Base-by-base conservation (phyloP, 2,888 invertebrate genomes). In the Charanyca ferruginea region DNA sequence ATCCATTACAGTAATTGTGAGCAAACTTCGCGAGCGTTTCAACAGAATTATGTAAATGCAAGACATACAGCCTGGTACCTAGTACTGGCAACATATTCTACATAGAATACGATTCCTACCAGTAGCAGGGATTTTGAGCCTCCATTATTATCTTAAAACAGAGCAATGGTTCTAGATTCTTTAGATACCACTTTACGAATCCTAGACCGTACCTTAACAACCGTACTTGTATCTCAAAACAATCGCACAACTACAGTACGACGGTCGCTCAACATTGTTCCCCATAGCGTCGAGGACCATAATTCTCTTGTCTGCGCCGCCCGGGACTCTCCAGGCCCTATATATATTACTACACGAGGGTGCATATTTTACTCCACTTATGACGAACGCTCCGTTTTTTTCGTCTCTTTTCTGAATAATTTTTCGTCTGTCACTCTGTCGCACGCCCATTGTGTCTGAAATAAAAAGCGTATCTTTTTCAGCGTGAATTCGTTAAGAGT, bases 331-430 rank as follows among this genome's bases (percentile, higher is more conserved):
- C 72, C 73, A 63, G 51, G 64, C 73, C 73, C 83, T 75, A 83
- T 84, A 83, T 84, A 83, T 81, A 85, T 85, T 81, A 81, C 77
- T 38, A 47, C 69, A 65, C 71, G 70, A 84, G 85, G 84, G 85
- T 85, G 84, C 81, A 84, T 85, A 85, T 83, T 84, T 85, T 84
- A 83, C 76, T 74, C 72, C 73, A 78, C 83, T 79, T 77, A 84
- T 84, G 82, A 84, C 73, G 72, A 85, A 80, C 67, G 67, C 63
- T 59, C 53, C 62, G 44, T 69, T 81, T 78, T 82, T 74, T 71
- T 66, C 73, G 63, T 65, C 61, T 52, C 41, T 80, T 75, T 77
- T 68, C 48, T 62, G 78, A 74, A 83, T 82, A 85, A 73, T 80
- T 85, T 83, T 76, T 80, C 76, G 55, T 73, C 77, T 81, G 80